phyloP scores from a whole-genome alignment of 1,140 invertebrate species.

The Aphelinus atriplicis region DNA sequence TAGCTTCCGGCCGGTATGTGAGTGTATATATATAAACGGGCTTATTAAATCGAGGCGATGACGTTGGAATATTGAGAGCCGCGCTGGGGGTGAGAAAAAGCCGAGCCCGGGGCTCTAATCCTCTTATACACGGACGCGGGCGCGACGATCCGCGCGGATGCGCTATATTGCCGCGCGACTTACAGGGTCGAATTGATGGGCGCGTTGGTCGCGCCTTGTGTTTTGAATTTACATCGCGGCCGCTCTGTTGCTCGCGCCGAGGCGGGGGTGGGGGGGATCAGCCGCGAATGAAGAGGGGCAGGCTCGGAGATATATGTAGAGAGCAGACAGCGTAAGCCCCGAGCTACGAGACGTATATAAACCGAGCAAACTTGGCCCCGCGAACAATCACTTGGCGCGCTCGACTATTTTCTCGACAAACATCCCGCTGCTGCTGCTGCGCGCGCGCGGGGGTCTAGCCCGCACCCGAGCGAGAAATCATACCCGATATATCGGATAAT shows the following conservation, averaged over 20 bases:
- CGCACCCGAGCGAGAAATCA: neutral
- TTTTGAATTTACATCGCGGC: constrained; percentile 18
- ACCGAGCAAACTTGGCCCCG: no score
- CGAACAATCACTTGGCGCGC: no score
- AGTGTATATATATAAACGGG: neutral
- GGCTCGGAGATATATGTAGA: neutral
- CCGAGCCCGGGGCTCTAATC: constrained; percentile 15
- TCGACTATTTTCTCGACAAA: no score
- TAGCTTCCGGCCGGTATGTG: no score
- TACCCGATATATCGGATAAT: neutral
- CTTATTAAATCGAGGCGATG: constrained; percentile 20
- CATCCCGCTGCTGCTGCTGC: no score
- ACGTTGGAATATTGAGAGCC: constrained; percentile 21
- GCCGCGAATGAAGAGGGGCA: neutral
- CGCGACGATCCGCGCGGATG: neutral
- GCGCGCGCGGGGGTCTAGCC: no score
- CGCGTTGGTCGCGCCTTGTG: neutral
- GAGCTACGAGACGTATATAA: no score
- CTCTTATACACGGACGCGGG: constrained; percentile 18
- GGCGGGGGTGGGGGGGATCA: no score
- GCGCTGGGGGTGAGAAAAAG: neutral
- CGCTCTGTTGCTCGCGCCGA: neutral
- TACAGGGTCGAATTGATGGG: constrained; percentile 30
- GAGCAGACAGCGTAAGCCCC: no score
- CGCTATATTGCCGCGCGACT: constrained; percentile 26